Conservation (phyloP, 2,888 invertebrate species). For the Plagodis dolabraria region DNA sequence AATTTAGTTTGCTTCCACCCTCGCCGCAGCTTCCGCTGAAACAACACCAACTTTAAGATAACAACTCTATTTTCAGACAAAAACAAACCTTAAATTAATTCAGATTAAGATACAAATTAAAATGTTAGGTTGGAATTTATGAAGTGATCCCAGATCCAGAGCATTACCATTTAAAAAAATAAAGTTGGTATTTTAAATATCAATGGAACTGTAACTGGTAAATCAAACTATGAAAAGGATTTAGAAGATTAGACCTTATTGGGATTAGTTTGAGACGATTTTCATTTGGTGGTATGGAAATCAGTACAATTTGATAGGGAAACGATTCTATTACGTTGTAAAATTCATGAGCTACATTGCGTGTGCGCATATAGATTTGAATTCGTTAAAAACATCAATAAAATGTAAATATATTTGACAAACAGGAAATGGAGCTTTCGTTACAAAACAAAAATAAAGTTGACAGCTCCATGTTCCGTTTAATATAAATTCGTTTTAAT, state of each 20-base stretch:
- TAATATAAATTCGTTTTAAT: too few species aligned
- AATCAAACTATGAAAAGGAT: not conserved
- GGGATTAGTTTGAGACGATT: not conserved
- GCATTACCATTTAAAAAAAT: conserved; percentile 60
- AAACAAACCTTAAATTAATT: conserved; percentile 22
- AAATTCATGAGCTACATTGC: conserved; percentile 14
- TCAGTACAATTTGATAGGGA: conserved; percentile 16
- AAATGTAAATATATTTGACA: conserved; percentile 1
- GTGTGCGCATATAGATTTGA: conserved; percentile 19
- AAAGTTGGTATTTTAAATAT: conserved; percentile 63
- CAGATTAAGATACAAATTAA: conserved; percentile 20
- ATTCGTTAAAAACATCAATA: conserved; percentile 3
- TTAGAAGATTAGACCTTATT: conserved; percentile 3
- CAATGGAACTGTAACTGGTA: conserved; percentile 35
- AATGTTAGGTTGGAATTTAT: conserved; percentile 37
- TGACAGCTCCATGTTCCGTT: too few species aligned
- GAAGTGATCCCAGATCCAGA: conserved; percentile 57
- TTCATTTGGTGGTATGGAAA: not conserved
- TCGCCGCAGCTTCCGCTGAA: conserved; percentile 58
- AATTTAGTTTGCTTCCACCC: conserved; percentile 36
- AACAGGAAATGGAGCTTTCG: conserved; percentile 1
- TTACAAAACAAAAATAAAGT: not conserved
- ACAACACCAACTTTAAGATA: conserved; percentile 55
- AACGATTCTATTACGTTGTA: conserved; percentile 24
- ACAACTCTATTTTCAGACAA: conserved; percentile 36